Conservation (phyloP, 2,888 invertebrate genomes). For the Drosophila neotestacea region DNA sequence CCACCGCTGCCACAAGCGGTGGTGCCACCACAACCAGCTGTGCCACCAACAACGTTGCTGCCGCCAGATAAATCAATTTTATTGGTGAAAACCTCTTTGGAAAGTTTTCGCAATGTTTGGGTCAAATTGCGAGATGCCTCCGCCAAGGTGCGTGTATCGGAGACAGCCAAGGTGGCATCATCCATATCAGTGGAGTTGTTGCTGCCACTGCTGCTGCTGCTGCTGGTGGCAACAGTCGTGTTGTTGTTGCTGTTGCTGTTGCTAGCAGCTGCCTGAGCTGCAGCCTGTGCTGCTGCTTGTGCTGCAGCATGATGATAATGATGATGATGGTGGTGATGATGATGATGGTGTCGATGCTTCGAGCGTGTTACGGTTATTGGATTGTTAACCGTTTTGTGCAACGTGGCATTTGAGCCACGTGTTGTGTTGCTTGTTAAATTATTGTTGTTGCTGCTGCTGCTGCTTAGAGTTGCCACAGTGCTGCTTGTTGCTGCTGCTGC, state of each 20-base stretch:
- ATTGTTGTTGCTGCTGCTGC: constrained; percentile 8
- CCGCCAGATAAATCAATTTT: constrained; percentile 85
- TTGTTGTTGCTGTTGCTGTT: constrained; percentile 5
- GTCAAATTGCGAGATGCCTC: constrained; percentile 97
- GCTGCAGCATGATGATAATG: constrained; percentile 72
- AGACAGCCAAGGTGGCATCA: constrained; percentile 84
- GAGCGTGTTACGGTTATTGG: constrained; percentile 77
- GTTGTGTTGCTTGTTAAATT: background rate
- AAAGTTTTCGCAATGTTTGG: constrained; percentile 94
- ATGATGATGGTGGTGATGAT: constrained; percentile 84
- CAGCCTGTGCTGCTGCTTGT: constrained; percentile 38
- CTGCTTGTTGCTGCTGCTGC: background rate
- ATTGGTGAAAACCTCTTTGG: constrained; percentile 94
- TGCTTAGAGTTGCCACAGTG: constrained; percentile 2
- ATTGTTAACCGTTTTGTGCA: constrained; percentile 84
- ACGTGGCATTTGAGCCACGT: constrained; percentile 7
- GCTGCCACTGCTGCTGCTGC: constrained; percentile 11
- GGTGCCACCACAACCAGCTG: background rate
- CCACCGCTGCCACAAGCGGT: constrained; percentile 36
- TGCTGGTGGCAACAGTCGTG: constrained; percentile 5
- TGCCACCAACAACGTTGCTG: constrained; percentile 14
- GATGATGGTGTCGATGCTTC: constrained; percentile 83
- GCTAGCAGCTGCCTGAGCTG: constrained; percentile 4
- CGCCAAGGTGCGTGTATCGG: constrained; percentile 91
- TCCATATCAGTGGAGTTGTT: constrained; percentile 60